A percentile compares a stretch with the other conserved stretches of the same genome.
Conservation (phyloP, 2,797 vertebrate species). For the Champsocephalus gunnari region DNA sequence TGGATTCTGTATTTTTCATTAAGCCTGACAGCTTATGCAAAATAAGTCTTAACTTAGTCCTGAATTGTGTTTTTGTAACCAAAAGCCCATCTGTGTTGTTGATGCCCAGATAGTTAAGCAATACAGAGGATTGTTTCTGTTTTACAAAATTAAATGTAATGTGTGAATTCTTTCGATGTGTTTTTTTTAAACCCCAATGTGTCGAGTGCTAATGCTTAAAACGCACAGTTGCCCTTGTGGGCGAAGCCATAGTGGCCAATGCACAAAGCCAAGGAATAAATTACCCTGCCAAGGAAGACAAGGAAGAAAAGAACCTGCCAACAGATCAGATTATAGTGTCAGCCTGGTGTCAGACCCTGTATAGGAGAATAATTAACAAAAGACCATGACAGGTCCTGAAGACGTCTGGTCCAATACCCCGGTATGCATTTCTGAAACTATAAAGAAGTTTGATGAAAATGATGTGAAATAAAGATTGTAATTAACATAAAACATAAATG, state of each 20-base stretch:
- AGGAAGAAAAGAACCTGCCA: slow-evolving; percentile 58
- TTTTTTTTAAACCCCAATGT: slow-evolving; percentile 32
- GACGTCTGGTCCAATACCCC: slow-evolving; percentile 23
- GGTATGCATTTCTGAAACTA: slow-evolving; percentile 19
- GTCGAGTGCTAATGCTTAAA: slow-evolving; percentile 61
- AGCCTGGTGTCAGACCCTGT: slow-evolving; percentile 23
- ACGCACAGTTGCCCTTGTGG: slow-evolving; percentile 42
- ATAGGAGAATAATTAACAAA: slow-evolving; percentile 22
- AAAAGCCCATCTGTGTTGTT: slow-evolving; percentile 35
- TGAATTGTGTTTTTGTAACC: slow-evolving; percentile 50
- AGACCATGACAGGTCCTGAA: neutral
- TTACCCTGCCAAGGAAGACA: slow-evolving; percentile 33
- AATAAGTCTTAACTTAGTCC: slow-evolving; percentile 60
- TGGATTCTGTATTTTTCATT: slow-evolving; percentile 34
- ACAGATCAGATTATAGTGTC: slow-evolving; percentile 38
- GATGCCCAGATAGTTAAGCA: slow-evolving; percentile 33
- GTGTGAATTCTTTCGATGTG: slow-evolving; percentile 18
- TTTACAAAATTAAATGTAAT: slow-evolving; percentile 27
- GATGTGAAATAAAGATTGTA: slow-evolving; percentile 61
- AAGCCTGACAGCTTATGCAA: slow-evolving; percentile 48
- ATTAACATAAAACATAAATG: slow-evolving; percentile 32
- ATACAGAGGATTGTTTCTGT: slow-evolving; percentile 27
- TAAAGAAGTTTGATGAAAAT: slow-evolving; percentile 15
- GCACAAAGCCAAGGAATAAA: slow-evolving; percentile 64
- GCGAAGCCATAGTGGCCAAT: slow-evolving; percentile 40